phyloP scores from a whole-genome alignment of 2,888 invertebrate species.

The Allacma fusca region DNA sequence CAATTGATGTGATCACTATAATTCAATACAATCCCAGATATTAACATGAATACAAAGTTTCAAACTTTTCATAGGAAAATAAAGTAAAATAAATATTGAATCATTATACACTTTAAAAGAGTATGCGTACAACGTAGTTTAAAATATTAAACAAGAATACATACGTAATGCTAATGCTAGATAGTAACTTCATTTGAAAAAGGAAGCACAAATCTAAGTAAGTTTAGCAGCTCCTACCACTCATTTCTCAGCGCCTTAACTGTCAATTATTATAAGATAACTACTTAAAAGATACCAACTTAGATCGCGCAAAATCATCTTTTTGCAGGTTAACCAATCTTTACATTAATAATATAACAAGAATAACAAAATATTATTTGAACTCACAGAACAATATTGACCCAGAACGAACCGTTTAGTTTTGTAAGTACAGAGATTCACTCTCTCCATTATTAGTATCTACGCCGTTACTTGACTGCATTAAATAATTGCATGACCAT shows the following conservation, averaged over 20 bases:
- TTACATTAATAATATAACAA: background rate
- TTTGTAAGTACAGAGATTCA: background rate
- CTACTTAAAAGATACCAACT: background rate
- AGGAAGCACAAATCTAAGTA: too few species aligned
- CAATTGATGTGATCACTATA: too few species aligned
- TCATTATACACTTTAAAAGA: background rate
- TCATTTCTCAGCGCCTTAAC: too few species aligned
- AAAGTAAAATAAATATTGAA: background rate
- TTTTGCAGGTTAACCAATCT: background rate
- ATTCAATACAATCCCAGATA: background rate
- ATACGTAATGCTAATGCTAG: too few species aligned
- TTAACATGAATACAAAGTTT: background rate
- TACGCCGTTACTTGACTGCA: conserved; percentile 1
- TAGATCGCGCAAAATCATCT: background rate
- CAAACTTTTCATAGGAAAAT: conserved; percentile 12
- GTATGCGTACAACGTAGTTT: background rate
- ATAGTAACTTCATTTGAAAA: too few species aligned
- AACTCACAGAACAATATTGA: conserved; percentile 4
- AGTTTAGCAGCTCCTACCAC: too few species aligned
- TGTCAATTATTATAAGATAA: too few species aligned
- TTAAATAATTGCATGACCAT: background rate
- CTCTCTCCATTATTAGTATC: conserved; percentile 7
- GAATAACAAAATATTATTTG: background rate
- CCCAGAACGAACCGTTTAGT: conserved; percentile 3
- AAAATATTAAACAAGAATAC: too few species aligned